Conservation (phyloP, 2,113 vertebrate species). For the Ceyx margarethae region DNA sequence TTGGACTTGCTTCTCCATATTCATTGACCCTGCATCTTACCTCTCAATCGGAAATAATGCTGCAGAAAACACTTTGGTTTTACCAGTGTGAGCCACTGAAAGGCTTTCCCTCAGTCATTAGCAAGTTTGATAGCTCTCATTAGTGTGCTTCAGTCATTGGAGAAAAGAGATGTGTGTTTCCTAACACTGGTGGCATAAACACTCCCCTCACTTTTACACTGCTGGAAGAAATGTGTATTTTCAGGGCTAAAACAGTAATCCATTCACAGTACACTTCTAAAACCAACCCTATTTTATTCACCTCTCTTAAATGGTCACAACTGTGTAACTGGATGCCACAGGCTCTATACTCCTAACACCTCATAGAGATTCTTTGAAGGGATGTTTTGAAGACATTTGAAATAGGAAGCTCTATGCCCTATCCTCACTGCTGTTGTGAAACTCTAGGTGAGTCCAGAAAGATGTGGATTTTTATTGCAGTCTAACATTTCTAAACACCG, state of each 20-base stretch:
- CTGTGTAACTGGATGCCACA: slow-evolving; percentile 59
- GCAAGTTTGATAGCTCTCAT: slow-evolving; percentile 33
- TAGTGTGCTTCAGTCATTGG: background rate
- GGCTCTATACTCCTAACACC: slow-evolving; percentile 45
- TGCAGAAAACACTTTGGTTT: background rate
- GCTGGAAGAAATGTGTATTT: slow-evolving; percentile 32
- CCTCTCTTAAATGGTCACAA: slow-evolving; percentile 30
- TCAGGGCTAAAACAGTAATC: slow-evolving; percentile 46
- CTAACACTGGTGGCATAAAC: slow-evolving; percentile 9
- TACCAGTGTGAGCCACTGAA: background rate
- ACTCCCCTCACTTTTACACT: background rate
- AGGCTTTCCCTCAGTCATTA: background rate
- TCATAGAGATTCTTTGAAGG: slow-evolving; percentile 57
- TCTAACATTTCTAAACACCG: slow-evolving; percentile 22
- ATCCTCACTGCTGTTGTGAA: slow-evolving; percentile 49
- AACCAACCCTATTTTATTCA: slow-evolving; percentile 24
- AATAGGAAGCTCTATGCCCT: slow-evolving; percentile 41
- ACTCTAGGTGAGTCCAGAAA: background rate
- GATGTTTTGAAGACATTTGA: slow-evolving; percentile 60
- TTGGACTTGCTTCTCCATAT: background rate
- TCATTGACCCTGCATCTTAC: background rate
- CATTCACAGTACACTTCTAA: slow-evolving; percentile 27
- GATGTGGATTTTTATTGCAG: slow-evolving; percentile 46
- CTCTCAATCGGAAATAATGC: background rate
- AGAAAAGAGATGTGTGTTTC: slow-evolving; percentile 46